Evolutionary conservation across 2,113 vertebrate species (phyloP).

Genomic region (Herpetotheres cachinnans): DNA sequence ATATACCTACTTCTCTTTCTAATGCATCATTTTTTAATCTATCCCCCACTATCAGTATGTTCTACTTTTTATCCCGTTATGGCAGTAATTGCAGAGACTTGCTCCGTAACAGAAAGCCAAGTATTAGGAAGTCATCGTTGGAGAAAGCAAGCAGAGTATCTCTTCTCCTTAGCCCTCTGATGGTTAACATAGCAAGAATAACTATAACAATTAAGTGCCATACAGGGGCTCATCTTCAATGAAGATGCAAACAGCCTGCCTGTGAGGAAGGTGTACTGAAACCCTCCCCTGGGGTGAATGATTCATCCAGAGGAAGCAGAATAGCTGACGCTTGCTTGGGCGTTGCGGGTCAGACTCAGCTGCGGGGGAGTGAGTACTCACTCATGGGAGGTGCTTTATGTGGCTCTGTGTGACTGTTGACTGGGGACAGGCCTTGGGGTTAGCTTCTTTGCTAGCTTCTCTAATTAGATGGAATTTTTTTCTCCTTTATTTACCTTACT

Average conservation of each 20-base stretch:
- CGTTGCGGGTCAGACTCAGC: background rate
- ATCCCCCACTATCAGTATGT: background rate
- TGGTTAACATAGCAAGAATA: background rate
- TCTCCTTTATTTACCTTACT: background rate
- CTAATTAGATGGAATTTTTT: background rate
- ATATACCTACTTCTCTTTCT: background rate
- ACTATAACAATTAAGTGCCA: background rate
- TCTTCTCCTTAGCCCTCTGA: background rate
- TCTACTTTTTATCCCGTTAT: background rate
- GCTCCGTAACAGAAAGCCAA: background rate
- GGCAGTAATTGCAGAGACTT: background rate
- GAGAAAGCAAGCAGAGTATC: background rate
- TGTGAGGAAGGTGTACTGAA: background rate
- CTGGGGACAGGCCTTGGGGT: background rate
- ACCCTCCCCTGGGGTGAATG: background rate
- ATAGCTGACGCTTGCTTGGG: background rate
- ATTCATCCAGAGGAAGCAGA: background rate
- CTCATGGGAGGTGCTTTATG: background rate
- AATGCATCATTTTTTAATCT: background rate
- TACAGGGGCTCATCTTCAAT: background rate
- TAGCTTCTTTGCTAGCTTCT: background rate
- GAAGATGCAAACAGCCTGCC: background rate
- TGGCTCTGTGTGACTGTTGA: background rate
- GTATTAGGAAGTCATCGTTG: background rate
- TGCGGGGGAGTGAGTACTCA: background rate